Base-by-base conservation (phyloP, 2,113 vertebrate genomes). In the Chinchilla lanigera region DNA sequence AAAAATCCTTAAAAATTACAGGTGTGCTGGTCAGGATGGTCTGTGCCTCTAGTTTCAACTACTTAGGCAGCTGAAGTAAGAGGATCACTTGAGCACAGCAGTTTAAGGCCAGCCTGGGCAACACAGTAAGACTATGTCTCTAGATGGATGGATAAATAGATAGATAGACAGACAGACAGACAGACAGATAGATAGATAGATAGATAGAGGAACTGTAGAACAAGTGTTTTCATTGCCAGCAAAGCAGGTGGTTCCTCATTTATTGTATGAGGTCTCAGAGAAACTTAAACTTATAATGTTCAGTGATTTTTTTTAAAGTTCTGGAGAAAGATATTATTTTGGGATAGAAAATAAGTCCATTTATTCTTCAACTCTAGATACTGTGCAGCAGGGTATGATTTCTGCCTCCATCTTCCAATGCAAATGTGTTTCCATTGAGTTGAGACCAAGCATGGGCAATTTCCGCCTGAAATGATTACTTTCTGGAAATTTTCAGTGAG, bases 401-500 rank as follows among this genome's bases (percentile, higher is more conserved):
- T 92, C 41, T 95, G 58, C 47, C 82, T 44, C 71, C 89, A 86
- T 94, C 63, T 93, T 87, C n/a, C 63, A 95, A 52, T 56, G 93
- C 17, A 65, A 95, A 44, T 3, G 20, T 81, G 22, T 97, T 98
- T 97, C 93, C 75, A 58, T 16, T 97, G 86, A 52, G 61, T 75
- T 93, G 82, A 97, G 93, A 96, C 84, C 67, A 85, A 93, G 60
- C 58, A 71, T 58, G 84, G 93, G 84, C 94, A 86, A 92, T 88
- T 95, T 95, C 84, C 97, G 67, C 92, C 89, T 96, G 83, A 97
- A 97, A 84, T 54, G 65, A 97, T 90, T 94, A 92, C 63, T 87
- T 96, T 95, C 83, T 96, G 95, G 86, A 97, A 96, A 93, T 87
- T 95, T 96, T 60, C 86, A 95, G 83, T 69, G 94, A 97, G 80